phyloP scores from a whole-genome alignment of 1,140 invertebrate genomes.

The Elysia chlorotica region DNA sequence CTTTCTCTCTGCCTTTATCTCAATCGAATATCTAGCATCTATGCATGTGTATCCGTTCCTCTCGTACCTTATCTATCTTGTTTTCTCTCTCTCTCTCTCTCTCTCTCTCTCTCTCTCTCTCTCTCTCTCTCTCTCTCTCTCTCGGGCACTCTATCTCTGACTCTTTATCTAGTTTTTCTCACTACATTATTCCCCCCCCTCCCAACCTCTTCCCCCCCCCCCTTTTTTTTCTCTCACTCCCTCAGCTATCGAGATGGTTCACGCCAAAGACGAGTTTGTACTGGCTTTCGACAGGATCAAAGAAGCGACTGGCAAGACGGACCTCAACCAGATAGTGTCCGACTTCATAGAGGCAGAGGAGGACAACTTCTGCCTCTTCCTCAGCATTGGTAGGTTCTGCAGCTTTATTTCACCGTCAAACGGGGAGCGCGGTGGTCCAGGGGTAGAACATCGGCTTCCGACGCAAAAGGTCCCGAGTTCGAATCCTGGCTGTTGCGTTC shows the following conservation, averaged over 20 bases:
- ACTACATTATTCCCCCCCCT: too few relatives aligned
- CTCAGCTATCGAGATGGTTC: background rate
- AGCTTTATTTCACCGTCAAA: background rate
- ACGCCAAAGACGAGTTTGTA: conserved; percentile 1
- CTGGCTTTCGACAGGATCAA: conserved; percentile 13
- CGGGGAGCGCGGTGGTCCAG: background rate
- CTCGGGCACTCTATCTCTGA: too few relatives aligned
- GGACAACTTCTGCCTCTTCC: conserved; percentile 17
- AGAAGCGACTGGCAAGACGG: conserved; percentile 2
- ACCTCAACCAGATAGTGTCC: conserved; percentile 11
- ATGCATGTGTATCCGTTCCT: too few relatives aligned
- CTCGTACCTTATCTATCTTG: too few relatives aligned
- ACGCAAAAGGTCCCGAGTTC: background rate
- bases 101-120: too few relatives aligned
- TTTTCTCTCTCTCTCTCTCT: too few relatives aligned
- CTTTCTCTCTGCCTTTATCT: too few relatives aligned
- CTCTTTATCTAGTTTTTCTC: too few relatives aligned
- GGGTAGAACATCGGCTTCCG: background rate
- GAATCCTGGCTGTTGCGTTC: background rate
- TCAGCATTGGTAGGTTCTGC: conserved; percentile 4
- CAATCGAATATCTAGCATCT: too few relatives aligned
- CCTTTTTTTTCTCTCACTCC: background rate
- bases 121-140: too few relatives aligned
- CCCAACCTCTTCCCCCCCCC: too few relatives aligned
- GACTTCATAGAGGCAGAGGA: conserved; percentile 23